A percentile compares a stretch with the other conserved stretches of the same genome.
These are phyloP conservation scores for Ophion costatus DNA, from an alignment of 2,888 invertebrate species.

Conservation along the genomic window DNA sequence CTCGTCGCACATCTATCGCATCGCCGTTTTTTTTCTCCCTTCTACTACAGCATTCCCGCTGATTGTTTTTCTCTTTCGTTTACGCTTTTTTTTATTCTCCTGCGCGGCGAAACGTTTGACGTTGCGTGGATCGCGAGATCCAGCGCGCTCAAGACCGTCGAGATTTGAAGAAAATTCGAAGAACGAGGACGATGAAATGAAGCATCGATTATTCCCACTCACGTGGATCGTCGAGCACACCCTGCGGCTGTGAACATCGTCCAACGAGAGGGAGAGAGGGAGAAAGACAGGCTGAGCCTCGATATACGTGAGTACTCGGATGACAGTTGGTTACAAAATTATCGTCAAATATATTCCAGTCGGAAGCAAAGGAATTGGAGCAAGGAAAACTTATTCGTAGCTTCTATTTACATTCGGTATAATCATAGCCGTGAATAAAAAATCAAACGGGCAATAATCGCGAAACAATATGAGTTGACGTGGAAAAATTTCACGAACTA, in stretches of 20 bases:
- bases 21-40: neutral
- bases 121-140: neutral
- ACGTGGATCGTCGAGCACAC: conserved; percentile 24
- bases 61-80: neutral
- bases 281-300: neutral
- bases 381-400: too few relatives aligned
- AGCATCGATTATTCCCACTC: conserved; percentile 7
- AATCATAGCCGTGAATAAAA: too few relatives aligned
- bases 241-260: neutral
- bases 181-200: neutral
- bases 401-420: too few relatives aligned
- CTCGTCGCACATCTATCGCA: conserved; percentile 18
- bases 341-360: too few relatives aligned
- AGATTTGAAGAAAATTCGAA: neutral
- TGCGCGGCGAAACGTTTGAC: conserved; percentile 42
- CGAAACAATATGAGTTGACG: too few relatives aligned
- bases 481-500: too few relatives aligned
- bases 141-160: too few relatives aligned
- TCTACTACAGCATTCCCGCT: neutral
- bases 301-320: neutral
- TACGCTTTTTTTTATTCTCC: neutral
- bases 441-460: too few relatives aligned
- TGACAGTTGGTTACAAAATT: too few relatives aligned
- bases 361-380: too few relatives aligned
- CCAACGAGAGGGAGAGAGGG: neutral